Base-by-base conservation (phyloP, 2,797 vertebrate species). In the Danio aesculapii region DNA sequence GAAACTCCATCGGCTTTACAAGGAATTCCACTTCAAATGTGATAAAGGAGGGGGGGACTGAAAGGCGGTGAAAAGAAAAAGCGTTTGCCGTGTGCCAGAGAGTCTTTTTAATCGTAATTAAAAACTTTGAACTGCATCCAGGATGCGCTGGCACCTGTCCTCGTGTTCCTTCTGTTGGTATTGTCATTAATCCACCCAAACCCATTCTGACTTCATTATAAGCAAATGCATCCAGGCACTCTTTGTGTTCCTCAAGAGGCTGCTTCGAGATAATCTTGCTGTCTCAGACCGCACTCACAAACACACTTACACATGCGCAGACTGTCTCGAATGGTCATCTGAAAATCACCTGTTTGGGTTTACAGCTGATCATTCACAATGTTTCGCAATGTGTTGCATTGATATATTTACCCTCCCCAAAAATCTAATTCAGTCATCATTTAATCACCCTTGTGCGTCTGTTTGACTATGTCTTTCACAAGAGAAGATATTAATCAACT, bases 141-240 rank as follows among this genome's bases (percentile, higher is more conserved):
- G 90, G 88, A 90, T 86, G 88, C 88, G 89, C 91, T 93, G 93
- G 92, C 85, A 84, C 67, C 30, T 79, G 86, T 88, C 91, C 89
- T 88, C 82, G 86, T 90, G 83, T 86, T 92, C 91, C 89, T 90
- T 89, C 85, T 91, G 91, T 91, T 94, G 92, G 94, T 94, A 94
- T 94, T 92, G 92, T 94, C 93, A 94, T 94, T 94, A 95, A 94
- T 94, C 93, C 91, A 88, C 90, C 41, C 92, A 93, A 94, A 92
- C 89, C 91, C 88, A 93, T 94, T 93, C 91, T 89, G 90, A 94
- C 92, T 94, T 94, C 93, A 94, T 94, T 94, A 94, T 92, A 93
- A 93, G 90, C 89, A 73, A 92, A 92, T 90, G 92, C 91, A 88
- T 93, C 92, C 86, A 90, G 93, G 90, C 88, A 91, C 88, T 86